Conservation (phyloP, 2,113 vertebrate species). For the Synodontis membranacea region DNA sequence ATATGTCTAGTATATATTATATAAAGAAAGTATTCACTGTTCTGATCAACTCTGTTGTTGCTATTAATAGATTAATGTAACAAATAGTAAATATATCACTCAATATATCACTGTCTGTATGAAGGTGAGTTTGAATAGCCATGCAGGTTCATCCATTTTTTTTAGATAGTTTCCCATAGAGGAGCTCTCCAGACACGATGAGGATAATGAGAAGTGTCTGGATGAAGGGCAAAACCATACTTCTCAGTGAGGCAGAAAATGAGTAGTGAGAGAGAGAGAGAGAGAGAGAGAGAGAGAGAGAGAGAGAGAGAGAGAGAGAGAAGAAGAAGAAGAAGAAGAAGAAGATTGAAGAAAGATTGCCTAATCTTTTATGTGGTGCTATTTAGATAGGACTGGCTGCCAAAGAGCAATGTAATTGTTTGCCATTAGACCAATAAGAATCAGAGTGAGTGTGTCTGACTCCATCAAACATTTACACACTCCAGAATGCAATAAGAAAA, state of each 20-base stretch:
- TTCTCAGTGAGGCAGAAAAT: not conserved
- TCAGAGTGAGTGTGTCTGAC: conserved; percentile 35
- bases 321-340: conserved; percentile 47
- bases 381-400: conserved; percentile 47
- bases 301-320: conserved; percentile 57
- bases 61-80: not conserved
- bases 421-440: conserved; percentile 63
- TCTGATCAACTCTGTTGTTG: not conserved
- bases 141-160: not conserved
- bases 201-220: conserved; percentile 19
- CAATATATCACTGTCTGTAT: not conserved
- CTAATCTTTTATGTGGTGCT: conserved; percentile 60
- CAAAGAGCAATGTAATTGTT: conserved; percentile 49
- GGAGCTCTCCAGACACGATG: not conserved
- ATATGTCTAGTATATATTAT: too few relatives aligned
- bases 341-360: conserved; percentile 33
- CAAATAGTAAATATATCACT: not conserved
- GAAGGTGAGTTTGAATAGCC: not conserved
- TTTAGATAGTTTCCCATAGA: not conserved
- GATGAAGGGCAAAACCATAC: conserved; percentile 10
- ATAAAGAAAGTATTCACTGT: not conserved
- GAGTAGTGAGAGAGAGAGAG: not conserved
- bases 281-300: not conserved
- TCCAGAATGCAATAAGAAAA: conserved; percentile 1
- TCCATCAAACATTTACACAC: conserved; percentile 21